Evolutionary conservation across 2,797 vertebrate genomes (phyloP).

Genomic region (Hybognathus amarus): DNA sequence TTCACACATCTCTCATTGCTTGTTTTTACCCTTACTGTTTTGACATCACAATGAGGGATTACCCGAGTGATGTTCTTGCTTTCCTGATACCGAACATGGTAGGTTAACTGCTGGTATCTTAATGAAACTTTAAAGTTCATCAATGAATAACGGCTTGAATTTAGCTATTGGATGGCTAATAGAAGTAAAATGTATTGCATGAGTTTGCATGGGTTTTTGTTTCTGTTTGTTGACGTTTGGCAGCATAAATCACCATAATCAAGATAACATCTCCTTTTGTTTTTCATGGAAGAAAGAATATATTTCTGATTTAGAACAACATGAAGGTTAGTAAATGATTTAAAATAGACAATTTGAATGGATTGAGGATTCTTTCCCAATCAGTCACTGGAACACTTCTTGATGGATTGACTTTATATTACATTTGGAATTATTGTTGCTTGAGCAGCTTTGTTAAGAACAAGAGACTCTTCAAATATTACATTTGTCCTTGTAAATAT

Average conservation of each 20-base stretch:
- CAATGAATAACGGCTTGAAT: neutral
- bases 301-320: neutral
- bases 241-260: neutral
- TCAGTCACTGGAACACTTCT: constrained; percentile 11
- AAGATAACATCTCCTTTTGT: neutral
- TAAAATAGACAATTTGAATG: neutral
- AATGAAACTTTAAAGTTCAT: neutral
- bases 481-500: constrained; percentile 10
- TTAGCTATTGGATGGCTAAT: neutral
- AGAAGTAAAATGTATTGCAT: neutral
- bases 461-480: constrained; percentile 18
- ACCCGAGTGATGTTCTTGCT: neutral
- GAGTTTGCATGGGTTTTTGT: no score
- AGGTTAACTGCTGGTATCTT: neutral
- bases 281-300: neutral
- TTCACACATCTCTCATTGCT: constrained; percentile 57
- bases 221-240: neutral
- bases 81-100: neutral
- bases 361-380: constrained; percentile 5
- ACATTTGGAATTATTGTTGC: constrained; percentile 18
- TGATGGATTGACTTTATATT: constrained; percentile 21
- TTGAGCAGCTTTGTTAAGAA: constrained; percentile 24
- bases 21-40: constrained; percentile 17
- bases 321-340: neutral
- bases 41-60: neutral